Conservation (phyloP, 2,888 invertebrate genomes). For the Watsonalla binaria region DNA sequence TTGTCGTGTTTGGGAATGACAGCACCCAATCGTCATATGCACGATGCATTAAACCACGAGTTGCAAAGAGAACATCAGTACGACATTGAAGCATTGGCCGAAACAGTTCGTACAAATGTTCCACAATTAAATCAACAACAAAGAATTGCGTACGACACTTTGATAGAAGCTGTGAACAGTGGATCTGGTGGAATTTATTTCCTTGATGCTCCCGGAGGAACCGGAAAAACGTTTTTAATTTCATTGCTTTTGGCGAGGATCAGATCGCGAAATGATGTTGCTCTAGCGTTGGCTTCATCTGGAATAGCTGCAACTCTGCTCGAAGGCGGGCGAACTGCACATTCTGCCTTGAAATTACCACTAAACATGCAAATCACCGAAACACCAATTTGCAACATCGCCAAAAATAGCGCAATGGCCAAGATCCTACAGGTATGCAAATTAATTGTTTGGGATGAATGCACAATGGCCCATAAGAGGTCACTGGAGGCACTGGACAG, state of each 20-base stretch:
- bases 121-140: conserved; percentile 25
- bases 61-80: conserved; percentile 19
- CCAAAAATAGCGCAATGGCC: background rate
- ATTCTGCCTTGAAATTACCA: conserved; percentile 21
- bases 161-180: conserved; percentile 23
- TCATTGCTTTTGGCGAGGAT: conserved; percentile 14
- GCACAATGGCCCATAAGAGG: conserved; percentile 16
- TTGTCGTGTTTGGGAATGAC: conserved; percentile 23
- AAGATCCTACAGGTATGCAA: conserved; percentile 2
- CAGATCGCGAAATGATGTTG: conserved; percentile 9
- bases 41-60: conserved; percentile 17
- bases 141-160: conserved; percentile 21
- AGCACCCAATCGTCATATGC: conserved; percentile 22
- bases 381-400: conserved; percentile 4
- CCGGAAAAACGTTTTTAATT: conserved; percentile 9
- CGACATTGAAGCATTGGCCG: conserved; percentile 17
- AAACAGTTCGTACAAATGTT: conserved; percentile 25
- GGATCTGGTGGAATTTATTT: conserved; percentile 9
- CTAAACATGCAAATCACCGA: conserved; percentile 15
- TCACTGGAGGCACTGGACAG: conserved; percentile 10
- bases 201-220: conserved; percentile 8
- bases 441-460: conserved; percentile 21
- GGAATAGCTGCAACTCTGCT: conserved; percentile 15
- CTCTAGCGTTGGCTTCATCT: conserved; percentile 17
- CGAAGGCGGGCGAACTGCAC: conserved; percentile 9